Base-by-base conservation (phyloP, 2,888 invertebrate genomes). In the Protodeltote pygarga region DNA sequence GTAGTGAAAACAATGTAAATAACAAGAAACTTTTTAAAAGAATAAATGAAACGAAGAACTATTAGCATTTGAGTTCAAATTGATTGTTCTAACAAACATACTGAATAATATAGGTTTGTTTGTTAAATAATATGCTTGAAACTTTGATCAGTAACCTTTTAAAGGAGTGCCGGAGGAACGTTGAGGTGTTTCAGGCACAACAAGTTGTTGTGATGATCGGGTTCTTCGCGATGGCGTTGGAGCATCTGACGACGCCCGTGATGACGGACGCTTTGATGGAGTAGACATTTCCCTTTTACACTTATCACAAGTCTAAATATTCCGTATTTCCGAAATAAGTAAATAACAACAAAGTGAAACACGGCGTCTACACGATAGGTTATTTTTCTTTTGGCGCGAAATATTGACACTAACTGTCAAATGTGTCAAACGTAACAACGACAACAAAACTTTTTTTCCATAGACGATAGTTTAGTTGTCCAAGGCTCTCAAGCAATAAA, bases 171-270 rank as follows among this genome's bases (percentile, higher is more conserved):
- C 88, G 13, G 87, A 73, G 16, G 92, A 85, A 31, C 87, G 80
- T 58, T 92, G 92, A 4, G 93, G 92, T 44, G 93, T 92, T 65
- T 92, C 92, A 1, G 92, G 92, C 20, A 92, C 89, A 41, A 92
- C 83, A 47, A 90, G 66, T 73, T 90, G 89, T 71, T 91, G 89
- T 3, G 92, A 91, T 5, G 87, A 81, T 35, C 87, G 78, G 0
- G 90, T 85, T 53, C 85, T 80, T 3, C 92, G 82, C 6, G 90
- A 86, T 10, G 92, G 91, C 10, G 92, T 93, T n/a, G 83, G 67
- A 11, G 89, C 83, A 50, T 91, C 91, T 0, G 92, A 92, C 0
- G 91, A 92, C 4, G 90, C 89, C 23, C 79, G 85, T 11, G 92
- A 91, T 15, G 88, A 76, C 5, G 91, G 89, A 27, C 88, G 86